Percentiles rank a stretch among this genome's conserved stretches.
These are phyloP conservation scores for Drosophila algonquin DNA, from an alignment of 2,888 invertebrate genomes.

Conservation along the genomic window DNA sequence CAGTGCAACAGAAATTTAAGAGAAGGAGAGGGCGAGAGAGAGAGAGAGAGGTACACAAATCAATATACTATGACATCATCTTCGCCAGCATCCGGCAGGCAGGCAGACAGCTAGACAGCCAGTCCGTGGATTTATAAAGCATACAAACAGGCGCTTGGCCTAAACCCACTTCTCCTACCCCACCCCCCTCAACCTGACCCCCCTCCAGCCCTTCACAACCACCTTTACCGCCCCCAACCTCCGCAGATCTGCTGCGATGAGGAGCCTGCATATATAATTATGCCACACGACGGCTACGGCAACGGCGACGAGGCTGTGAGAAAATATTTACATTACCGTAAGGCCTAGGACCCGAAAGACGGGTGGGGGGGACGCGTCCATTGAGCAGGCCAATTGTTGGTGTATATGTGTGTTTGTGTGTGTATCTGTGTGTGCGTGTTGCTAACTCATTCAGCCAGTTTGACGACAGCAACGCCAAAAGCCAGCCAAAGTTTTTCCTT, in stretches of 20 bases:
- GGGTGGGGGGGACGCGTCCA: slow-evolving; percentile 26
- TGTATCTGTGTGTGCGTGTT: slow-evolving; percentile 40
- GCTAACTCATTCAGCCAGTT: slow-evolving; percentile 75
- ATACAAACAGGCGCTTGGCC: slow-evolving; percentile 39
- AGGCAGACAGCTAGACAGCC: slow-evolving; percentile 29
- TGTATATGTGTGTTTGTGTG: slow-evolving; percentile 29
- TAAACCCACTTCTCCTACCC: neutral
- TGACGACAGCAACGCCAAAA: slow-evolving; percentile 73
- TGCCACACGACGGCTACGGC: slow-evolving; percentile 34
- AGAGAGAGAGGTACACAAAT: slow-evolving; percentile 47
- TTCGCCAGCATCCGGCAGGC: slow-evolving; percentile 24
- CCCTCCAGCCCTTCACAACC: neutral
- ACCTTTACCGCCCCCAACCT: neutral
- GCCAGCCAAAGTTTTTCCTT: slow-evolving; percentile 46
- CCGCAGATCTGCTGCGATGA: neutral
- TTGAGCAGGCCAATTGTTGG: slow-evolving; percentile 74
- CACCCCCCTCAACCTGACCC: neutral
- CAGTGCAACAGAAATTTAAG: slow-evolving; percentile 37
- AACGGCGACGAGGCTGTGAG: slow-evolving; percentile 47
- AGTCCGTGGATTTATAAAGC: slow-evolving; percentile 54
- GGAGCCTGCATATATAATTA: slow-evolving; percentile 73
- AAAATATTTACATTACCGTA: slow-evolving; percentile 79
- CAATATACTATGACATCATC: slow-evolving; percentile 78
- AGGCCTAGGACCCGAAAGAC: slow-evolving; percentile 38
- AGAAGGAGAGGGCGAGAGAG: slow-evolving; percentile 23